A percentile compares a stretch with the other conserved stretches of the same genome.
phyloP scores from a whole-genome alignment of 2,113 vertebrate species.

The Saguinus midas region DNA sequence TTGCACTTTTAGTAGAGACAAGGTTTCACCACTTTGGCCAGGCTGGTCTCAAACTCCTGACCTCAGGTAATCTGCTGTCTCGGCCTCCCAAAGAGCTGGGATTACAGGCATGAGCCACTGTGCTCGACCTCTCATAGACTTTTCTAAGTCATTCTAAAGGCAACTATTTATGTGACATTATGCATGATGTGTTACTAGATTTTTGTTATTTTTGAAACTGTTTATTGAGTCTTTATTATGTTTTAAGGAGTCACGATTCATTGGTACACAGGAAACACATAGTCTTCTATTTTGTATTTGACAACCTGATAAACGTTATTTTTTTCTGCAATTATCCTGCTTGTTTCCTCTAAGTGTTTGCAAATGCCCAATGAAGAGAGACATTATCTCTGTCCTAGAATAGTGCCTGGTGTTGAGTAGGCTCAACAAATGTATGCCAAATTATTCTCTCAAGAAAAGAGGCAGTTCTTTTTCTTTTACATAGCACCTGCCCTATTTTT shows the following conservation, averaged over 20 bases:
- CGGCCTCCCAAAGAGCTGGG: too few species aligned
- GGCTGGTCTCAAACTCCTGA: too few species aligned
- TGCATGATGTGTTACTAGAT: background rate
- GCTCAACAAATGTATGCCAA: background rate
- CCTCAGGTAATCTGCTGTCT: too few species aligned
- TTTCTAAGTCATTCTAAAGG: background rate
- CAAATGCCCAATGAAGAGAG: background rate
- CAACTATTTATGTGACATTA: background rate
- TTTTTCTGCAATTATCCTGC: background rate
- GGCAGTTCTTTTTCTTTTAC: background rate
- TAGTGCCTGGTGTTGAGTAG: background rate
- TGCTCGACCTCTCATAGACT: background rate
- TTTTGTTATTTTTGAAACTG: background rate
- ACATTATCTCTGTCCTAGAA: background rate
- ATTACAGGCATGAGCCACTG: too few species aligned
- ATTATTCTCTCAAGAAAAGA: constrained; percentile 3
- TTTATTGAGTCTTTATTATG: background rate
- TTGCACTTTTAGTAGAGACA: too few species aligned
- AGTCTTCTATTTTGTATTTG: background rate
- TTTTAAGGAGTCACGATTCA: background rate
- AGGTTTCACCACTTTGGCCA: too few species aligned
- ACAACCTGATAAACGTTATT: background rate
- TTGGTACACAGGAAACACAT: background rate
- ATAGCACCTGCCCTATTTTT: background rate
- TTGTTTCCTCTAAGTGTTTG: constrained; percentile 50